A percentile compares a stretch with the other conserved stretches of the same genome.
phyloP scores from a whole-genome alignment of 2,797 vertebrate genomes.

The Serranus cabrilla region DNA sequence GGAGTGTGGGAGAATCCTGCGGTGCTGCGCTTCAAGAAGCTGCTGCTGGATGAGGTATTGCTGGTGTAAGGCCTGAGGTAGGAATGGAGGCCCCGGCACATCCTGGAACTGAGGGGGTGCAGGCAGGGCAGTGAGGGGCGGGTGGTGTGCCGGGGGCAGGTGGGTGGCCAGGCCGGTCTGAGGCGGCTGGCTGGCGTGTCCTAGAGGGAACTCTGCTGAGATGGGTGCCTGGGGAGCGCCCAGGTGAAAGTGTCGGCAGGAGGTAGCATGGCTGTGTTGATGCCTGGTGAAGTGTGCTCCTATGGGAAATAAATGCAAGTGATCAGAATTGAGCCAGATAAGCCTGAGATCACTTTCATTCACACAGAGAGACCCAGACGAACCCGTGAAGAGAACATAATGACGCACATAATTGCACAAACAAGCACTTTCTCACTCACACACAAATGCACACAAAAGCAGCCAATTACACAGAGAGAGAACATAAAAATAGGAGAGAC shows the following conservation, averaged over 20 bases:
- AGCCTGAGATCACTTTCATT: constrained; percentile 12
- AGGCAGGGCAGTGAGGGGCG: constrained; percentile 91
- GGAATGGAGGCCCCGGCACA: constrained; percentile 94
- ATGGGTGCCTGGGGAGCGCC: constrained; percentile 92
- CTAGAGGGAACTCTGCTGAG: constrained; percentile 91
- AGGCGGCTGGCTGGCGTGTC: constrained; percentile 82
- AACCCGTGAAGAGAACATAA: constrained; percentile 8
- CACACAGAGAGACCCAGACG: constrained; percentile 40
- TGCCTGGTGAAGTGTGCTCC: constrained; percentile 99
- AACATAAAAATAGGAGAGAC: constrained; percentile 31
- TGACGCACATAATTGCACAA: background rate
- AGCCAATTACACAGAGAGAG: constrained; percentile 21
- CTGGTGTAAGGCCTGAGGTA: constrained; percentile 99
- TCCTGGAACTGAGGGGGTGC: constrained; percentile 95
- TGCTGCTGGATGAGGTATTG: constrained; percentile 99
- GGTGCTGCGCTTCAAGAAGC: constrained; percentile 97
- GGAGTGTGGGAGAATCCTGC: constrained; percentile 93
- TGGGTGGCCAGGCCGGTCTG: constrained; percentile 93
- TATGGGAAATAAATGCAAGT: constrained; percentile 76
- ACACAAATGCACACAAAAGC: background rate
- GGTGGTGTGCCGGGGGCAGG: constrained; percentile 92
- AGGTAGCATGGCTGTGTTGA: constrained; percentile 99
- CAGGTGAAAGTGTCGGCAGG: constrained; percentile 98
- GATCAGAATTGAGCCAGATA: constrained; percentile 39
- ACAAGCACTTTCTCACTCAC: constrained; percentile 13